Conservation (phyloP, 2,797 vertebrate genomes). For the Neostethus bicornis region DNA sequence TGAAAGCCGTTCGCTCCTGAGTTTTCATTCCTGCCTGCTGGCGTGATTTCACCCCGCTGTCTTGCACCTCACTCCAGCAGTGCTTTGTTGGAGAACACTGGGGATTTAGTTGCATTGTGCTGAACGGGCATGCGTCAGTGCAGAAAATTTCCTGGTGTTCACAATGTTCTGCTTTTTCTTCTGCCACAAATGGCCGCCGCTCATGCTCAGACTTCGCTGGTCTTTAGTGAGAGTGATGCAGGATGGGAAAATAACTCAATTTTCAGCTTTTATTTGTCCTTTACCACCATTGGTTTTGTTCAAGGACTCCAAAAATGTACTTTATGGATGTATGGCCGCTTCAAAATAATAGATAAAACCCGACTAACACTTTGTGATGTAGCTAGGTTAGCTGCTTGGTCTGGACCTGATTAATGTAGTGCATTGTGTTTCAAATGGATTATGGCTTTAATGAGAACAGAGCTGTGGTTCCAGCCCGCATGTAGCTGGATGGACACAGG, state of each 20-base stretch:
- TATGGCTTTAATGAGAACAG: conserved; percentile 59
- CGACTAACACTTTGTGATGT: conserved; percentile 19
- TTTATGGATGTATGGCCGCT: conserved; percentile 26
- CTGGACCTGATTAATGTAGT: conserved; percentile 24
- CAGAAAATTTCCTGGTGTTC: conserved; percentile 61
- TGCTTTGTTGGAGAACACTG: conserved; percentile 50
- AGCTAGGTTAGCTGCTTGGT: conserved; percentile 13
- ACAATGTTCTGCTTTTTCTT: conserved; percentile 26
- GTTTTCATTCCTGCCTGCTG: conserved; percentile 22
- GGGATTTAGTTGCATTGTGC: conserved; percentile 59
- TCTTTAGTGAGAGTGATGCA: background rate
- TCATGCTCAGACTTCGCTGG: background rate
- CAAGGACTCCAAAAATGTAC: conserved; percentile 15
- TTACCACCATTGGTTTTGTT: background rate
- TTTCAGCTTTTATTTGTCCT: background rate
- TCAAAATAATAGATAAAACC: conserved; percentile 30
- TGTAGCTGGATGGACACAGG: conserved; percentile 52
- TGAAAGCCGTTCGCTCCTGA: conserved; percentile 29
- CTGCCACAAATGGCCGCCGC: conserved; percentile 19
- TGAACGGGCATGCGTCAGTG: conserved; percentile 45
- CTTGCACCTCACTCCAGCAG: conserved; percentile 27
- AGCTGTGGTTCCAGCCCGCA: conserved; percentile 33
- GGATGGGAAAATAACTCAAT: background rate
- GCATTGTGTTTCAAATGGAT: conserved; percentile 63
- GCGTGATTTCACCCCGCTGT: conserved; percentile 19